Evolutionary conservation across 1,140 invertebrate species (phyloP).

Genomic region (Zaprionus ghesquierei): DNA sequence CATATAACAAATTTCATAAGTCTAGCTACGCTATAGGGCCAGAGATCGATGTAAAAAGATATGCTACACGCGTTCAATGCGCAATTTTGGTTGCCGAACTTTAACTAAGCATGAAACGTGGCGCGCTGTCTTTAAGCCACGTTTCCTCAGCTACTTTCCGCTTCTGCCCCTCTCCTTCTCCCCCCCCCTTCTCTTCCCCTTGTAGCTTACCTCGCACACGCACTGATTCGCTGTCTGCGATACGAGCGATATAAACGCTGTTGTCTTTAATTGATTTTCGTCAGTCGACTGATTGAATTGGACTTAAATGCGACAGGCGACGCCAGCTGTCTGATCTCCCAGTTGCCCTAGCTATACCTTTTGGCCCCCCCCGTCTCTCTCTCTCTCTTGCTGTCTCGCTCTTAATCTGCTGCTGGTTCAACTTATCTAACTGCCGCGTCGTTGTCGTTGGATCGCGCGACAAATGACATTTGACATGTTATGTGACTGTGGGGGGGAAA

Average conservation of each 20-base stretch:
- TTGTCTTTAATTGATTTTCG: slow-evolving; percentile 51
- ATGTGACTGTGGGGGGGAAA: slow-evolving; percentile 42
- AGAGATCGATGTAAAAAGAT: neutral
- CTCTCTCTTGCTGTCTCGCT: neutral
- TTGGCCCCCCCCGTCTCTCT: neutral
- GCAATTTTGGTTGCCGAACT: neutral
- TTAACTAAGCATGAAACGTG: neutral
- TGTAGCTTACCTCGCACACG: slow-evolving; percentile 25
- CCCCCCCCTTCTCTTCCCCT: too few relatives aligned
- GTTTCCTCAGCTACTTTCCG: neutral
- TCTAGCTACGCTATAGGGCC: neutral
- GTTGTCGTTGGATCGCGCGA: slow-evolving; percentile 40
- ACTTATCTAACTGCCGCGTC: slow-evolving; percentile 64
- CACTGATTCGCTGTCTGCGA: slow-evolving; percentile 26
- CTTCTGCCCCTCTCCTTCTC: neutral
- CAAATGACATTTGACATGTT: slow-evolving; percentile 81
- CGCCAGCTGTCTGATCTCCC: slow-evolving; percentile 26
- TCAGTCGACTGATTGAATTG: slow-evolving; percentile 44
- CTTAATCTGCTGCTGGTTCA: slow-evolving; percentile 4
- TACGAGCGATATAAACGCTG: slow-evolving; percentile 22
- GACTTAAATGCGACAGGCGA: slow-evolving; percentile 44
- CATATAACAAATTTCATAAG: neutral
- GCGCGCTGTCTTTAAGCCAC: neutral
- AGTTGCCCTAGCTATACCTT: neutral
- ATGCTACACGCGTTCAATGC: neutral